Percentiles rank a stretch among this genome's conserved stretches.
phyloP scores from a whole-genome alignment of 2,888 invertebrate species.

The Hermodice carunculata region DNA sequence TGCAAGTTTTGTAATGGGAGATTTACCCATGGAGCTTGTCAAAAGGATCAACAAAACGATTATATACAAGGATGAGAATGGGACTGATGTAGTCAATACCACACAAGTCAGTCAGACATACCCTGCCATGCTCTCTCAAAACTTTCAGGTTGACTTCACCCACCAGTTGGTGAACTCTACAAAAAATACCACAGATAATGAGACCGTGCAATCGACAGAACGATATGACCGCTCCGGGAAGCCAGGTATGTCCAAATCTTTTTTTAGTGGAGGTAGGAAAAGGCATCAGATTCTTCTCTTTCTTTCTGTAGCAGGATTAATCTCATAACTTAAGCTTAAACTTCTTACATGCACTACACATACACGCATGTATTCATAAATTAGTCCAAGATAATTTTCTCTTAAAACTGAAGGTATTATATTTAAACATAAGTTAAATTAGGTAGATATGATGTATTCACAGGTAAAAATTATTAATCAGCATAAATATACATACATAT shows the following conservation, averaged over 20 bases:
- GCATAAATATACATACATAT: too few species aligned
- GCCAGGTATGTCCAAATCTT: slow-evolving; percentile 42
- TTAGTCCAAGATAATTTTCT: too few species aligned
- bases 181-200: slow-evolving; percentile 6
- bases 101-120: background rate
- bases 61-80: background rate
- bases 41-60: background rate
- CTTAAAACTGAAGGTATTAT: too few species aligned
- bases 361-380: too few species aligned
- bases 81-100: background rate
- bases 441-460: too few species aligned
- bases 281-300: too few species aligned
- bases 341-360: too few species aligned
- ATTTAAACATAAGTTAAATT: too few species aligned
- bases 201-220: background rate
- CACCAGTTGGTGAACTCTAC: slow-evolving; percentile 28
- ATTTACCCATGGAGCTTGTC: slow-evolving; percentile 36
- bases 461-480: too few species aligned
- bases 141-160: slow-evolving; percentile 47
- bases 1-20: slow-evolving; percentile 52
- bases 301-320: too few species aligned
- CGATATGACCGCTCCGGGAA: slow-evolving; percentile 52
- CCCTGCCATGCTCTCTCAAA: slow-evolving; percentile 48
- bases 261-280: too few species aligned
- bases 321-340: too few species aligned